Percentiles rank a stretch among this genome's conserved stretches.
phyloP scores from a whole-genome alignment of 2,797 vertebrate species.

The Hoplostethus atlanticus region DNA sequence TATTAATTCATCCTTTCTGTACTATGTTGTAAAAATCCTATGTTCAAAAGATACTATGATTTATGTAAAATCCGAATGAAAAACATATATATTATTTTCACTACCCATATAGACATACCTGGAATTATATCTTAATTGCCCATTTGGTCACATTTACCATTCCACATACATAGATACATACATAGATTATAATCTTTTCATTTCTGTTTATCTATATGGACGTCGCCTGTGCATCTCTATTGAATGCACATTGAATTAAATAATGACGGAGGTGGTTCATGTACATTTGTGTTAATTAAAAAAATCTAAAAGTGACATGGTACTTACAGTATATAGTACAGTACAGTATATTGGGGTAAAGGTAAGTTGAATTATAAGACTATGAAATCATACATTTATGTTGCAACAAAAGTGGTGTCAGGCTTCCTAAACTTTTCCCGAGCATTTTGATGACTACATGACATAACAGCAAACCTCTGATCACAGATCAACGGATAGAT shows the following conservation, averaged over 20 bases:
- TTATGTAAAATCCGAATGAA: neutral
- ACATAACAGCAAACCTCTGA: slow-evolving; percentile 8
- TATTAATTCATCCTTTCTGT: no score
- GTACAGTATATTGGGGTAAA: neutral
- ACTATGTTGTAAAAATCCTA: no score
- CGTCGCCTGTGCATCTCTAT: no score
- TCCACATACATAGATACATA: no score
- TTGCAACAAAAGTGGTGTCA: neutral
- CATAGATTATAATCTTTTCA: neutral
- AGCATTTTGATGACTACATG: neutral
- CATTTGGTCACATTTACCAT: neutral
- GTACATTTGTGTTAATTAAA: neutral
- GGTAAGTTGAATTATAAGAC: neutral
- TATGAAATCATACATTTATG: neutral
- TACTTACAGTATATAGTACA: no score
- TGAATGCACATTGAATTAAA: neutral
- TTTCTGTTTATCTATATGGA: neutral
- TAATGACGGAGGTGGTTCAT: neutral
- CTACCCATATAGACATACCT: neutral
- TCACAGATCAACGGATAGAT: neutral
- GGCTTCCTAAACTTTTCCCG: neutral
- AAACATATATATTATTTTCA: neutral
- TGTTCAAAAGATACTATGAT: neutral
- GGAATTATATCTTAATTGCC: no score
- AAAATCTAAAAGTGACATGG: neutral